A percentile compares a stretch with the other conserved stretches of the same genome.
Evolutionary conservation across 2,888 invertebrate genomes (phyloP).

Genomic region (Phalera bucephala): DNA sequence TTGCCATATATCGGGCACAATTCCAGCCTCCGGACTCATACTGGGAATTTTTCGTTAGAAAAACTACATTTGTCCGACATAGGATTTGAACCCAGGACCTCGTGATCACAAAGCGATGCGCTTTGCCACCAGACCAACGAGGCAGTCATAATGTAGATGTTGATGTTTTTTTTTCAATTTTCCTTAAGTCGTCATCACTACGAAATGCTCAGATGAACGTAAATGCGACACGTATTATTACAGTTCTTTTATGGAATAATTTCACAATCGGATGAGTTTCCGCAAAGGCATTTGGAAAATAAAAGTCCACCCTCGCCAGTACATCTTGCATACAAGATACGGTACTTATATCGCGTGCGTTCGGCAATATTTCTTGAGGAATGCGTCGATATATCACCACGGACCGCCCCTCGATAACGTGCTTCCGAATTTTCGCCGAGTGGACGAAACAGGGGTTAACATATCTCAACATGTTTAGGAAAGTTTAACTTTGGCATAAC

Average conservation of each 20-base stretch:
- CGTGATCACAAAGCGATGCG: no score
- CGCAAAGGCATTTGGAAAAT: conserved; percentile 30
- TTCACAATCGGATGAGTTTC: conserved; percentile 29
- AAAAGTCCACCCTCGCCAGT: conserved; percentile 28
- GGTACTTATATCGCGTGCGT: conserved; percentile 55
- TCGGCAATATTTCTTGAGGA: conserved; percentile 64
- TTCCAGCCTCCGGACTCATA: no score
- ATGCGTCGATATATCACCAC: conserved; percentile 69
- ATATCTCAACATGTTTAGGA: conserved; percentile 15
- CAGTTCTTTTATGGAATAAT: conserved; percentile 25
- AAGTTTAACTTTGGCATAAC: conserved; percentile 17
- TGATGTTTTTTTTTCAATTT: conserved; percentile 6
- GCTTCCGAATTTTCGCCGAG: conserved; percentile 59
- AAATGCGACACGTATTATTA: conserved; percentile 19
- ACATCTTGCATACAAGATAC: conserved; percentile 41
- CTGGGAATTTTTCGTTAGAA: no score
- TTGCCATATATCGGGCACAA: no score
- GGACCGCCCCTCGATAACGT: conserved; percentile 61
- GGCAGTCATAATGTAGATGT: no score
- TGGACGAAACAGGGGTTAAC: conserved; percentile 37
- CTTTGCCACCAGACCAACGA: no score
- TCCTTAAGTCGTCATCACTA: conserved; percentile 10
- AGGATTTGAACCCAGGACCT: no score
- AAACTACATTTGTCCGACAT: no score
- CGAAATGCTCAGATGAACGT: conserved; percentile 14